A percentile compares a stretch with the other conserved stretches of the same genome.
Conservation (phyloP, 2,113 vertebrate genomes). For the Patagioenas fasciata region DNA sequence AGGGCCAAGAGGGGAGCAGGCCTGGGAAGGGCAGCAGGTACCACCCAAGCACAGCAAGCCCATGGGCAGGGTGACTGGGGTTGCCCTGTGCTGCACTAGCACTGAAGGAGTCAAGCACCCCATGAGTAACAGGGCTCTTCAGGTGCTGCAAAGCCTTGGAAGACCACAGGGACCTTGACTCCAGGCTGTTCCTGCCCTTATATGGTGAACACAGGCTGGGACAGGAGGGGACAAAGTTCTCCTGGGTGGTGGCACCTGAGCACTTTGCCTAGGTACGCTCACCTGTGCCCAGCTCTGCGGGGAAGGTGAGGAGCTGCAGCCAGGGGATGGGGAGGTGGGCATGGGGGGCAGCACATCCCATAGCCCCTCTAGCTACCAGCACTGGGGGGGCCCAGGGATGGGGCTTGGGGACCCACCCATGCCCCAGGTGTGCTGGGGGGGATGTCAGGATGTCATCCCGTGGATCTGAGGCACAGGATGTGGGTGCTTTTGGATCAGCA, state of each 20-base stretch:
- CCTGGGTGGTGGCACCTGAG: slow-evolving; percentile 8
- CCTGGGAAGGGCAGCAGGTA: neutral
- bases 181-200: slow-evolving; percentile 62
- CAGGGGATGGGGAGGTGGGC: rapidly evolving
- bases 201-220: slow-evolving; percentile 59
- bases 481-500: neutral
- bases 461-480: neutral
- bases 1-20: neutral
- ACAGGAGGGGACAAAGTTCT: slow-evolving; percentile 68
- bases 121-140: neutral
- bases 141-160: neutral
- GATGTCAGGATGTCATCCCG: too few species aligned
- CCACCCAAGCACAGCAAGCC: neutral
- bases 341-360: neutral
- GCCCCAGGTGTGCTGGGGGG: neutral
- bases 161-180: slow-evolving; percentile 47
- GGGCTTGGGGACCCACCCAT: neutral
- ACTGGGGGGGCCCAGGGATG: rapidly evolving
- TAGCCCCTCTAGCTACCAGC: neutral
- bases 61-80: rapidly evolving
- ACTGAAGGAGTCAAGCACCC: neutral
- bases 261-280: slow-evolving; percentile 26
- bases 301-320: slow-evolving; percentile 52
- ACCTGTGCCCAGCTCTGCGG: slow-evolving; percentile 37
- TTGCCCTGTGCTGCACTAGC: neutral